Base-by-base conservation (phyloP, 2,113 vertebrate genomes). In the Corythoichthys haematopterus region DNA sequence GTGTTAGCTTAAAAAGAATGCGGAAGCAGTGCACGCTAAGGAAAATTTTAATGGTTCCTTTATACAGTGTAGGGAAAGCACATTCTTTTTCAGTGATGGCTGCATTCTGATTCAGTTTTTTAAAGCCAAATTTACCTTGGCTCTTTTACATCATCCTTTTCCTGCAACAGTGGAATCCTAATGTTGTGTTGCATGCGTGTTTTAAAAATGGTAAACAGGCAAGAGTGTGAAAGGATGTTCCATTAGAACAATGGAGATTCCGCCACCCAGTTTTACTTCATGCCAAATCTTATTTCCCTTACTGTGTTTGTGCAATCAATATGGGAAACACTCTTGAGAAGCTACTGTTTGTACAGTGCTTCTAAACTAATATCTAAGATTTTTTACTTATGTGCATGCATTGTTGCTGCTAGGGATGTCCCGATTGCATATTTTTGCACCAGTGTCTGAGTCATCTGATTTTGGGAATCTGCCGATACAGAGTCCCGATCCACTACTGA, bases 211-310 rank as follows among this genome's bases (percentile, higher is more conserved):
- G 75, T 77, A 79, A 80, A 79, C 68, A 80, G 45, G 28, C 43
- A 62, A 67, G 78, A 76, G 75, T 69, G 76, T 72, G 80, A 77
- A 68, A 78, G 87, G 87, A 91, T 86, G 87, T 83, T 80, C 84
- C 64, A 76, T 65, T 50, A 28, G 64, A 65, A 79, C 76, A 88
- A 80, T 77, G 65, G 55, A 66, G 64, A 64, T 47, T 38, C 79
- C 78, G 50, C 79, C 67, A 40, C 75, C 84, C 76, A 71, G 56
- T 20, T 69, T 75, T 66, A 71, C 80, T 75, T 33, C 46, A 52
- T 50, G 69, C 69, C 40, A 67, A 70, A 68, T 80, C 82, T 71
- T 77, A 83, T 76, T 84, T 79, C 69, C 68, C 53, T 58, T 67
- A 47, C 65, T 68, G 76, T 72, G 66, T 80, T 79, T 77, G 63